phyloP scores from a whole-genome alignment of 2,797 vertebrate species.

The Eulemur mongoz region DNA sequence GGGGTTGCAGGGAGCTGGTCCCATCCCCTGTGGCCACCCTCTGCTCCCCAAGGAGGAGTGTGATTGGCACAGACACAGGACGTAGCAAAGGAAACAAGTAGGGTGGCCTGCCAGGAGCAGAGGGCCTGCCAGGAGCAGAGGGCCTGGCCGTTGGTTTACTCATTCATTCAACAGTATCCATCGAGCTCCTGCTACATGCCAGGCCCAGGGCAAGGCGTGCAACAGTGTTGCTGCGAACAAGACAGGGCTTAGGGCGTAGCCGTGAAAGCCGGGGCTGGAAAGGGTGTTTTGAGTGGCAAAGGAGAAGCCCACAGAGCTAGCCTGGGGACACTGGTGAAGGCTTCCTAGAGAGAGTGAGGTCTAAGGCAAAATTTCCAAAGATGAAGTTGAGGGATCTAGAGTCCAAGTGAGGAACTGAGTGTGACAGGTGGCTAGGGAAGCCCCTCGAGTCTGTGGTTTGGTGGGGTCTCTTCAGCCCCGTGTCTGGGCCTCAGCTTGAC shows the following conservation, averaged over 20 bases:
- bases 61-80: not conserved
- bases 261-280: not conserved
- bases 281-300: not conserved
- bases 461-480: not conserved
- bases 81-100: not conserved
- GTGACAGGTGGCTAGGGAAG: not conserved
- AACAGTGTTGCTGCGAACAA: fast-evolving
- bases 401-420: not conserved
- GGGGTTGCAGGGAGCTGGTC: not conserved
- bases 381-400: not conserved
- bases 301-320: not conserved
- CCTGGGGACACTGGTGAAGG: not conserved
- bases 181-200: not conserved
- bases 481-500: not conserved
- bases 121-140: not conserved
- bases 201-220: not conserved
- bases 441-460: fast-evolving
- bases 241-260: fast-evolving
- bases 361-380: not conserved
- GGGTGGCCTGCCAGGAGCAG: not conserved
- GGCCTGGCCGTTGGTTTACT: not conserved
- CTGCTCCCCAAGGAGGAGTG: not conserved
- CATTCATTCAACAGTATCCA: not conserved
- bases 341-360: not conserved
- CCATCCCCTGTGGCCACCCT: not conserved